phyloP scores from a whole-genome alignment of 2,888 invertebrate genomes.

The Drosophila macrospina region DNA sequence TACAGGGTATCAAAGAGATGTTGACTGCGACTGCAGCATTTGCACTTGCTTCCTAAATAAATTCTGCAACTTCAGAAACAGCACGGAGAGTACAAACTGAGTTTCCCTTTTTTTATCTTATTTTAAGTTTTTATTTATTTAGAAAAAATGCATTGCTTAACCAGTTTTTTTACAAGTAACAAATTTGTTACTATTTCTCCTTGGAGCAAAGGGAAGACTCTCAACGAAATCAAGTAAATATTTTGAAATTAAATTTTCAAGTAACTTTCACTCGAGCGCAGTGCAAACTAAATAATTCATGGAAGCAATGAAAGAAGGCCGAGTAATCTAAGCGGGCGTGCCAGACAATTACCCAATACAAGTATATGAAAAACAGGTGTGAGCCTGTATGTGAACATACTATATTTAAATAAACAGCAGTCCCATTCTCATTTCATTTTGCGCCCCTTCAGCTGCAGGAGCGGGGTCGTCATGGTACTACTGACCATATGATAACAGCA shows the following conservation, averaged over 20 bases:
- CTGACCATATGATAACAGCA: slow-evolving; percentile 64
- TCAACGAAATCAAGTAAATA: slow-evolving; percentile 52
- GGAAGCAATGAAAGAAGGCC: slow-evolving; percentile 45
- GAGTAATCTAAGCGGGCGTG: slow-evolving; percentile 21
- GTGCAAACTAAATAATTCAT: slow-evolving; percentile 80
- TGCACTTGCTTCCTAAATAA: slow-evolving; percentile 48
- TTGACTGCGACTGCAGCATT: background rate
- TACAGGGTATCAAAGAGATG: background rate
- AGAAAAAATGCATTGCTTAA: slow-evolving; percentile 64
- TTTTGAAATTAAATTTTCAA: slow-evolving; percentile 79
- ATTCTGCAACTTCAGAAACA: slow-evolving; percentile 57
- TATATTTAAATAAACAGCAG: slow-evolving; percentile 78
- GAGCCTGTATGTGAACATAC: slow-evolving; percentile 54
- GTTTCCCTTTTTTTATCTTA: slow-evolving; percentile 53
- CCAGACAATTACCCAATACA: slow-evolving; percentile 47
- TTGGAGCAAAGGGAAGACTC: slow-evolving; percentile 26
- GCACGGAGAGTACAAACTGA: slow-evolving; percentile 10
- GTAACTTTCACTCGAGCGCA: slow-evolving; percentile 80
- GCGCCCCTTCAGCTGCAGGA: slow-evolving; percentile 52
- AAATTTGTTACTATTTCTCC: slow-evolving; percentile 22
- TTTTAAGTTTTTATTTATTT: slow-evolving; percentile 71
- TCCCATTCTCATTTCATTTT: slow-evolving; percentile 45
- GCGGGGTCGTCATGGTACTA: slow-evolving; percentile 34
- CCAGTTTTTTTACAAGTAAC: slow-evolving; percentile 36
- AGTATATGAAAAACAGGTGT: slow-evolving; percentile 38